Evolutionary conservation across 2,113 vertebrate species (phyloP), one percentile per base, ranked within the genome.

Genomic region (Pholis gunnellus): DNA sequence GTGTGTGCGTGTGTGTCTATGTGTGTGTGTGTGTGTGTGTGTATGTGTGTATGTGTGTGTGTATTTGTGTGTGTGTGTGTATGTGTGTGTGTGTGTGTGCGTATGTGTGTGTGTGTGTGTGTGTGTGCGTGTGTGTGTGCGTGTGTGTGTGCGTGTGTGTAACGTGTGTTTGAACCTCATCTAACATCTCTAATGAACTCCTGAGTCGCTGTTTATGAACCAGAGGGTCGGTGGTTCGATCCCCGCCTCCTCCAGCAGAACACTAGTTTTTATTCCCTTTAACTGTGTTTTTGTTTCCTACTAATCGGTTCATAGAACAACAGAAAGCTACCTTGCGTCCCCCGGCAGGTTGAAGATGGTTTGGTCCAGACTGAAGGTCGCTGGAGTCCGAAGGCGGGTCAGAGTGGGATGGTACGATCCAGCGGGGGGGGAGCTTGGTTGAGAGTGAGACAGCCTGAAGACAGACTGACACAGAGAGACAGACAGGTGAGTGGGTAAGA

Each of bases 311-410:
- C 34, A 6, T 6, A 34, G 34, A 34, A 34, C 1, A 50, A 56
- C 52, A 25, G 22, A 29, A 27, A 29, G 27, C 57, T 59, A 65
- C 68, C 96, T 96, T 52, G 93, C 89, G 0, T 95, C 95, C 25
- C 89, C 93, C 2, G 93, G 86, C n/a, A 96, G 91, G 78, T 94
- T 91, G 20, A 97, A 94, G 92, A 96, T 93, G 87, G 95, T 95
- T 42, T 91, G 94, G 10, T 96, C 96, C 89, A 97, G 87, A 74
- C 87, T 95, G 64, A 96, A 90, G 25, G 91, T 90, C 11, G 94
- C 88, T 0, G 91, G 88, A 0, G 93, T 94, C 6, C 88, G 89
- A 40, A 92, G 82, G 75, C 66, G 68, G 9, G 74, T 70, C 88
- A 93, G 65, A 36, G 60, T 4, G 22, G 82, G 70, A 1, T 71